Conservation (phyloP, 2,797 vertebrate genomes). For the Setipinna tenuifilis region DNA sequence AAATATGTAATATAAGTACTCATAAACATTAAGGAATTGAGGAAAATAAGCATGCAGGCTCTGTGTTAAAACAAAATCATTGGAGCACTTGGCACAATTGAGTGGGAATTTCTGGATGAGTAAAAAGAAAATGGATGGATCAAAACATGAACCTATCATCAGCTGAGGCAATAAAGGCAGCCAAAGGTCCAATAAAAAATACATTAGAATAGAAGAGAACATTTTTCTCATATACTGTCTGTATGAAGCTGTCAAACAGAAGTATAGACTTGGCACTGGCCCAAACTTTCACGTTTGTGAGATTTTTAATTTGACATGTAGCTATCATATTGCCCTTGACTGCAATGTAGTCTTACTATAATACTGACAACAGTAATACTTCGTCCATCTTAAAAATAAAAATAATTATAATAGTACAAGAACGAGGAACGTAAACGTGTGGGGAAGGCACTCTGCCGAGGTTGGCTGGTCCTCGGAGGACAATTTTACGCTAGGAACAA, state of each 20-base stretch:
- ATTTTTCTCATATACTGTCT: conserved; percentile 57
- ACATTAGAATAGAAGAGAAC: conserved; percentile 62
- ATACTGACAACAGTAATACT: conserved; percentile 57
- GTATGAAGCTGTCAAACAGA: conserved; percentile 61
- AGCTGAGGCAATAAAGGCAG: conserved; percentile 59
- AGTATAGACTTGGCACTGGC: conserved; percentile 61
- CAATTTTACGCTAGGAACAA: conserved; percentile 17
- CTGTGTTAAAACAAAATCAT: conserved; percentile 77
- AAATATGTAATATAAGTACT: conserved; percentile 80
- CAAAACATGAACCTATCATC: conserved; percentile 59
- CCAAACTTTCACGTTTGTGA: conserved; percentile 60
- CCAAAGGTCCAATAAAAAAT: conserved; percentile 62
- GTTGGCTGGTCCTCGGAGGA: neutral
- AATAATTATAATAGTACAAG: neutral
- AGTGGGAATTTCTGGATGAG: conserved; percentile 69
- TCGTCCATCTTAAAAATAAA: conserved; percentile 35
- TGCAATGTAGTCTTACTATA: conserved; percentile 39
- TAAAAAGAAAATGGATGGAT: conserved; percentile 63
- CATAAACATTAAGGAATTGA: conserved; percentile 75
- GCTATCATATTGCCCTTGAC: neutral
- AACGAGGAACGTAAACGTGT: conserved; percentile 34
- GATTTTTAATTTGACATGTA: conserved; percentile 57
- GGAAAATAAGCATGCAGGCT: conserved; percentile 84
- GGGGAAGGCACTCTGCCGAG: neutral
- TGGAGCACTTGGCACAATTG: conserved; percentile 66